Percentiles rank a stretch among this genome's conserved stretches.
Evolutionary conservation across 2,888 invertebrate species (phyloP).

Genomic region (Dromius quadrimaculatus): DNA sequence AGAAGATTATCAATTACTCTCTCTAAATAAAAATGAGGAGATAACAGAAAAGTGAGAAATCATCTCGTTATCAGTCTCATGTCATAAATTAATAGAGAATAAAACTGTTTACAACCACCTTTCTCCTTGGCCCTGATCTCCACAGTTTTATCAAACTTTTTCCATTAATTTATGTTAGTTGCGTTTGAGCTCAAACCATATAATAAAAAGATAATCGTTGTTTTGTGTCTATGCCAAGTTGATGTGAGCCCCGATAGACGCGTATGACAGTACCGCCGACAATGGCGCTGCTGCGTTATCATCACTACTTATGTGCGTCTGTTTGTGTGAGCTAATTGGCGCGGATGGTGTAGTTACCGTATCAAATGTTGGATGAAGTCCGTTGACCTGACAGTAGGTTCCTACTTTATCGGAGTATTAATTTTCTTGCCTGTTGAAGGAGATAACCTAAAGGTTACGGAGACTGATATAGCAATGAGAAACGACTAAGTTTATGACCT

Average conservation of each 20-base stretch:
- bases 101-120: not conserved
- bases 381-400: conserved; percentile 42
- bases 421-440: conserved; percentile 43
- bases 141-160: conserved; percentile 16
- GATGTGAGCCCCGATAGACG: conserved; percentile 34
- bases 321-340: conserved; percentile 42
- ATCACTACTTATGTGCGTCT: conserved; percentile 3
- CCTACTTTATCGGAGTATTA: conserved; percentile 43
- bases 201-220: conserved; percentile 51
- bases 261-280: conserved; percentile 10
- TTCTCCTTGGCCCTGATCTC: not conserved
- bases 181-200: conserved; percentile 36
- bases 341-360: conserved; percentile 38
- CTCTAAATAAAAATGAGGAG: no score
- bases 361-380: conserved; percentile 36
- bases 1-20: no score
- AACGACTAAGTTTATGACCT: conserved; percentile 36
- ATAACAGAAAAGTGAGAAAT: conserved; percentile 7
- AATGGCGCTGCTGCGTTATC: conserved; percentile 20
- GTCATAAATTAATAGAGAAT: conserved; percentile 11
- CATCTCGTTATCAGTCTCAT: not conserved
- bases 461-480: conserved; percentile 17
- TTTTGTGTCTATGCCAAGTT: conserved; percentile 29
- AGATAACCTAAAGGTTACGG: conserved; percentile 45
- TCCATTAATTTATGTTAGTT: conserved; percentile 31